Conservation (phyloP, 2,113 vertebrate genomes). For the Eulacestoma nigropectus region DNA sequence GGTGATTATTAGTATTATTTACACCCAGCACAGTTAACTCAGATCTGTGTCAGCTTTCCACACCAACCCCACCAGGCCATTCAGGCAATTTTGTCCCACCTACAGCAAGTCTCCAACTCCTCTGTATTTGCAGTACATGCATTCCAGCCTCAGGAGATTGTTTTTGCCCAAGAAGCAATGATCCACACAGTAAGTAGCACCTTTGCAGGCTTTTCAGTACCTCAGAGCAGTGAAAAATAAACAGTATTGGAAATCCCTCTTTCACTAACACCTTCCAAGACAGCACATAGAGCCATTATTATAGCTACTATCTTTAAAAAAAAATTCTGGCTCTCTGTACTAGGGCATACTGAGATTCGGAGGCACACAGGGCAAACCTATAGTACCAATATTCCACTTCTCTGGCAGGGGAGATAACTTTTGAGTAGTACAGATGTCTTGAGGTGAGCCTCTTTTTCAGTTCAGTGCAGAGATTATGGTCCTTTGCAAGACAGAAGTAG, state of each 20-base stretch:
- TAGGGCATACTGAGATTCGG: neutral
- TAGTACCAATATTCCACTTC: neutral
- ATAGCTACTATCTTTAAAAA: neutral
- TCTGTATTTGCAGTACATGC: rapidly evolving
- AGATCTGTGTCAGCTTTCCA: neutral
- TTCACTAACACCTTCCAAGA: neutral
- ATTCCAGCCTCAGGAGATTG: rapidly evolving
- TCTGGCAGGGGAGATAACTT: neutral
- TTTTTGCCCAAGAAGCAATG: neutral
- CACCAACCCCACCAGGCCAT: rapidly evolving
- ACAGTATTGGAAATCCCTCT: neutral
- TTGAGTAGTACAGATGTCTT: rapidly evolving
- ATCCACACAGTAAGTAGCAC: rapidly evolving
- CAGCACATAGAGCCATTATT: neutral
- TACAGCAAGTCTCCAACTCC: neutral
- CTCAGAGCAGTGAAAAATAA: neutral
- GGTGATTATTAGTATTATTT: neutral
- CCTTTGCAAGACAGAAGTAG: neutral
- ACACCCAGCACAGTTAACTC: neutral
- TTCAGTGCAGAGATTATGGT: neutral
- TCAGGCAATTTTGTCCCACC: neutral
- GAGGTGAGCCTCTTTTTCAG: neutral
- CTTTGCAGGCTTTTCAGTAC: neutral
- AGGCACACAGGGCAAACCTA: neutral
- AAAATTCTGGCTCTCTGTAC: neutral